phyloP scores from a whole-genome alignment of 1,140 invertebrate genomes.

The Radopholus similis region DNA sequence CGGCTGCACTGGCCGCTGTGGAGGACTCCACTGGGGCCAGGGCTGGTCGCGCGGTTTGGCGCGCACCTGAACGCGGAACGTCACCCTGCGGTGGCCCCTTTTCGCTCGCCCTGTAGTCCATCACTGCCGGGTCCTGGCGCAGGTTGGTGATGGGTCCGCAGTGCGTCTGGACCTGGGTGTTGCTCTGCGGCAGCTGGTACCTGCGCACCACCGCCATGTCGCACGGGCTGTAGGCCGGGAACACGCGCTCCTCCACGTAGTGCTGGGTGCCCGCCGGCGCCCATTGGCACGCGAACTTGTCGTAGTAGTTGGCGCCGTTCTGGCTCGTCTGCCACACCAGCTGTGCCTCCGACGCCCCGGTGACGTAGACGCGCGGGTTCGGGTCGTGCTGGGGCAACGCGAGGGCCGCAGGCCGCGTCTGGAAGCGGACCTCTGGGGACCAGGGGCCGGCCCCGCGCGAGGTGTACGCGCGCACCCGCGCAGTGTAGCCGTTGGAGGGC shows the following conservation, averaged over 20 bases:
- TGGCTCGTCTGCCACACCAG: slow-evolving; percentile 56
- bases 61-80: slow-evolving; percentile 33
- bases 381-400: slow-evolving; percentile 1
- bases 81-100: neutral
- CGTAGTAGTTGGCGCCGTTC: slow-evolving; percentile 42
- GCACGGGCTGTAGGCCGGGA: slow-evolving; percentile 59
- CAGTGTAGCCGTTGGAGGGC: slow-evolving; percentile 46
- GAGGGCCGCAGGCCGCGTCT: slow-evolving; percentile 37
- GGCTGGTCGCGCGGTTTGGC: slow-evolving; percentile 44
- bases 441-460: slow-evolving; percentile 53
- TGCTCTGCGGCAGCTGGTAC: slow-evolving; percentile 52
- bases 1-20: slow-evolving; percentile 35
- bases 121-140: slow-evolving; percentile 36
- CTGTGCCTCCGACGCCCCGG: slow-evolving; percentile 51
- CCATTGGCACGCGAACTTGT: slow-evolving; percentile 57
- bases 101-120: slow-evolving; percentile 46
- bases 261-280: slow-evolving; percentile 40
- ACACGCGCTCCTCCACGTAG: slow-evolving; percentile 43
- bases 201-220: slow-evolving; percentile 45
- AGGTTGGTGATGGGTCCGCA: slow-evolving; percentile 56
- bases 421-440: slow-evolving; percentile 52
- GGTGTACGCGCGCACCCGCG: slow-evolving; percentile 55
- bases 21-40: slow-evolving; percentile 50
- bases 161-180: slow-evolving; percentile 45
- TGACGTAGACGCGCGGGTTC: slow-evolving; percentile 47